Percentiles rank a stretch among this genome's conserved stretches.
Conservation (phyloP, 92 coral and sea anemone species). For the Phenganax marumi region DNA sequence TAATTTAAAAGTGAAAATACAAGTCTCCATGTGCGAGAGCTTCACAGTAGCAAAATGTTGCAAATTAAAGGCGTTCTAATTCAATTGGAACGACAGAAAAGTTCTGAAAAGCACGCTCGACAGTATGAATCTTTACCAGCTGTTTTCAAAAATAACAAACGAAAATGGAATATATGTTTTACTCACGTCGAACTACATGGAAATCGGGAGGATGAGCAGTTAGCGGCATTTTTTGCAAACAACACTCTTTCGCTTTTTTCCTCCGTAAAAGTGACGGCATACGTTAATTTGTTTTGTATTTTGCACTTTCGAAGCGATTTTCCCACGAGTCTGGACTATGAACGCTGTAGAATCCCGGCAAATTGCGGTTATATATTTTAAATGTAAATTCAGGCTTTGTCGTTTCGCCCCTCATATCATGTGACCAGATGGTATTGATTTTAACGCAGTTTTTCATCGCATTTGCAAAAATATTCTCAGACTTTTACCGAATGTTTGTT, state of each 20-base stretch:
- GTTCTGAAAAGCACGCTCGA: neutral
- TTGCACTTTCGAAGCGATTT: neutral
- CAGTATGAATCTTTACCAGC: slow-evolving; percentile 19
- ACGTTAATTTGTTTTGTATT: neutral
- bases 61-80: neutral
- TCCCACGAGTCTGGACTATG: neutral
- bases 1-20: neutral
- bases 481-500: neutral
- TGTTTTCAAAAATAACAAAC: slow-evolving; percentile 37
- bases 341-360: slow-evolving; percentile 11
- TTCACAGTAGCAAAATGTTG: neutral
- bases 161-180: neutral
- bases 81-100: neutral
- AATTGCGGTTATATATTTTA: slow-evolving; percentile 34
- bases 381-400: slow-evolving; percentile 17
- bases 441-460: slow-evolving; percentile 35
- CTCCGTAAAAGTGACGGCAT: neutral
- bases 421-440: slow-evolving; percentile 49
- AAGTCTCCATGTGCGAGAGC: neutral
- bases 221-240: slow-evolving; percentile 5
- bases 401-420: slow-evolving; percentile 31
- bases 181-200: slow-evolving; percentile 4
- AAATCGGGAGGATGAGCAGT: neutral
- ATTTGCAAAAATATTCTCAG: slow-evolving; percentile 21
- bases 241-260: slow-evolving; percentile 8